These are phyloP conservation scores for Thelaira solivaga DNA, from an alignment of 2,888 invertebrate species.

Conservation along the genomic window DNA sequence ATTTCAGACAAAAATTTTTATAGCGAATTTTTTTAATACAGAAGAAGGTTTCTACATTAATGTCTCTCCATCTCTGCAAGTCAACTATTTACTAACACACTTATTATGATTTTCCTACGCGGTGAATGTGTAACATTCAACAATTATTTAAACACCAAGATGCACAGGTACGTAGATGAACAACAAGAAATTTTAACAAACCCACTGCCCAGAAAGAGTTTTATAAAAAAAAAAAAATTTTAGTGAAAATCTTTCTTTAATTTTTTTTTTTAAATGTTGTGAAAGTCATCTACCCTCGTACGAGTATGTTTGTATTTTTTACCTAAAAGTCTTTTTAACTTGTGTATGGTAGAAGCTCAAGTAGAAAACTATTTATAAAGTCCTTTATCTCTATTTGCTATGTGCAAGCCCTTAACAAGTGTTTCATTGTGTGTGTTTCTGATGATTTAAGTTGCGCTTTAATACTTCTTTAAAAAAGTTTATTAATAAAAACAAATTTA, in stretches of 20 bases:
- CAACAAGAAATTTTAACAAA: too few species aligned
- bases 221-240: too few species aligned
- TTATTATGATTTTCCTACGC: conserved; percentile 13
- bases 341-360: background rate
- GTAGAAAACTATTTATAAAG: background rate
- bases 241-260: too few species aligned
- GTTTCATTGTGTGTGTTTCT: background rate
- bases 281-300: conserved; percentile 15
- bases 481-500: background rate
- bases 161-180: too few species aligned
- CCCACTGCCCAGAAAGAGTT: too few species aligned
- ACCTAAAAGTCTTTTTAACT: background rate
- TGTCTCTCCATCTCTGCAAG: background rate
- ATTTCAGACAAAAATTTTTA: too few species aligned
- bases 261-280: too few species aligned
- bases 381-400: background rate
- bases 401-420: conserved; percentile 12
- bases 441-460: background rate
- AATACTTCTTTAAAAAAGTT: background rate
- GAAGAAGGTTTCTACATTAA: background rate
- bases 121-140: conserved; percentile 10
- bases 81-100: conserved; percentile 1
- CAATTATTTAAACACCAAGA: conserved; percentile 18
- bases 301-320: background rate
- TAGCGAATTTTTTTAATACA: too few species aligned